Percentiles rank a stretch among this genome's conserved stretches.
These are phyloP conservation scores for Acipenser ruthenus DNA, from an alignment of 2,797 vertebrate species.

Conservation along the genomic window DNA sequence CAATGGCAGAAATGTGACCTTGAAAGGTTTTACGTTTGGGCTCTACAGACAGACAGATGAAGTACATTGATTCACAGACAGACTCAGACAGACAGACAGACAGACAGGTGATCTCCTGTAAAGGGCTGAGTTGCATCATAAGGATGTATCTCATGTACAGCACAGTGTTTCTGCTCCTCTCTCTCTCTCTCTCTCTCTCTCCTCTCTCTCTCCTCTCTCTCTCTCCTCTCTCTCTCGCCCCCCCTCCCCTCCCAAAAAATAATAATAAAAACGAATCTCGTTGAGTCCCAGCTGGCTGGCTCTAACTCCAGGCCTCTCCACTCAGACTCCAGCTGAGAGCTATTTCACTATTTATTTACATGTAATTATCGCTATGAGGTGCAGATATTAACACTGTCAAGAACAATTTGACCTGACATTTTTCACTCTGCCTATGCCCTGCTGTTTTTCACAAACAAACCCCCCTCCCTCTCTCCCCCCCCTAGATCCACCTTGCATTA, in stretches of 20 bases:
- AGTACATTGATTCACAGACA: not conserved
- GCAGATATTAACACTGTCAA: slow-evolving; percentile 99
- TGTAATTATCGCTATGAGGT: slow-evolving; percentile 99
- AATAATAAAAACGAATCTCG: slow-evolving; percentile 28
- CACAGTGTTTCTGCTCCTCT: not conserved
- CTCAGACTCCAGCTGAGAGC: slow-evolving; percentile 87
- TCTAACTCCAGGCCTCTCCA: slow-evolving; percentile 52
- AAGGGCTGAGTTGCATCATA: not conserved
- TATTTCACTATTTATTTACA: slow-evolving; percentile 99
- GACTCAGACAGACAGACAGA: not conserved
- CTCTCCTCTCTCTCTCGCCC: slow-evolving; percentile 27
- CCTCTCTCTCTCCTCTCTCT: slow-evolving; percentile 12
- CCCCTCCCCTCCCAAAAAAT: slow-evolving; percentile 30
- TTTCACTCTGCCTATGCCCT: slow-evolving; percentile 81
- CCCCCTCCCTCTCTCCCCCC: slow-evolving; percentile 2
- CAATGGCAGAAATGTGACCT: too few relatives aligned
- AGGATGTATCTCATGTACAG: not conserved
- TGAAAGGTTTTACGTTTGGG: too few relatives aligned
- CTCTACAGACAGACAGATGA: too few relatives aligned
- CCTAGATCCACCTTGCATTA: slow-evolving; percentile 33
- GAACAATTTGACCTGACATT: slow-evolving; percentile 99
- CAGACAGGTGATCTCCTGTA: not conserved
- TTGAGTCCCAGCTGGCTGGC: slow-evolving; percentile 85
- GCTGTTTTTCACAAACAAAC: slow-evolving; percentile 61
- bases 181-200: slow-evolving; percentile 21